These are phyloP conservation scores for Pseudoatta argentina DNA, from an alignment of 1,140 invertebrate genomes.

Conservation along the genomic window DNA sequence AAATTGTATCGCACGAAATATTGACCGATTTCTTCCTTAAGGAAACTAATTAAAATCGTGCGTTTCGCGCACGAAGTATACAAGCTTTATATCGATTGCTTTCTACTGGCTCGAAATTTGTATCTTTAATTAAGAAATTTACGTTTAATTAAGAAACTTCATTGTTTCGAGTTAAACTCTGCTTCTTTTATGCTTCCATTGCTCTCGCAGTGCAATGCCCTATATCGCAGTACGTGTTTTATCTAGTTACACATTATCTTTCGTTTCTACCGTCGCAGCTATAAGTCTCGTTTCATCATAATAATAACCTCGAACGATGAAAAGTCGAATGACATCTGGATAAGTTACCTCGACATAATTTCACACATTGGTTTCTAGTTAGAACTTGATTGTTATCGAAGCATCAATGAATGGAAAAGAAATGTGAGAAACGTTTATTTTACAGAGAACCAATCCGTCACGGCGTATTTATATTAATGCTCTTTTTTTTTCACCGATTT, in stretches of 20 bases:
- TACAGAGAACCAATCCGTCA: neutral
- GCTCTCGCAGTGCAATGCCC: conserved; percentile 18
- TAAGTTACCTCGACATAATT: conserved; percentile 60
- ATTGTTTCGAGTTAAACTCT: neutral
- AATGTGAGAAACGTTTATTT: conserved; percentile 6
- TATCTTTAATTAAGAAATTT: no score
- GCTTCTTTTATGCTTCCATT: conserved; percentile 22
- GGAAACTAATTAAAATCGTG: neutral
- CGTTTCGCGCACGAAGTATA: no score
- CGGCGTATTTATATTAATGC: neutral
- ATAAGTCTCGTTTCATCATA: conserved; percentile 32
- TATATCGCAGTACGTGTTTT: conserved; percentile 47
- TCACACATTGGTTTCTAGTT: conserved; percentile 34
- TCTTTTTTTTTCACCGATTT: neutral
- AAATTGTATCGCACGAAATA: neutral
- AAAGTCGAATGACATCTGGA: conserved; percentile 54
- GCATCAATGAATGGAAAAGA: conserved; percentile 35
- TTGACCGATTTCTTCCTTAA: neutral
- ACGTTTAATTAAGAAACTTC: neutral
- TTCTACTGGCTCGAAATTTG: neutral
- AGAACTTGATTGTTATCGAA: conserved; percentile 35
- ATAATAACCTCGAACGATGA: conserved; percentile 51
- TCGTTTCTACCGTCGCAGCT: conserved; percentile 9
- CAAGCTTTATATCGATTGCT: neutral
- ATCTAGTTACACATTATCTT: conserved; percentile 54